Base-by-base conservation (phyloP, 2,113 vertebrate genomes). In the Mustela lutreola region DNA sequence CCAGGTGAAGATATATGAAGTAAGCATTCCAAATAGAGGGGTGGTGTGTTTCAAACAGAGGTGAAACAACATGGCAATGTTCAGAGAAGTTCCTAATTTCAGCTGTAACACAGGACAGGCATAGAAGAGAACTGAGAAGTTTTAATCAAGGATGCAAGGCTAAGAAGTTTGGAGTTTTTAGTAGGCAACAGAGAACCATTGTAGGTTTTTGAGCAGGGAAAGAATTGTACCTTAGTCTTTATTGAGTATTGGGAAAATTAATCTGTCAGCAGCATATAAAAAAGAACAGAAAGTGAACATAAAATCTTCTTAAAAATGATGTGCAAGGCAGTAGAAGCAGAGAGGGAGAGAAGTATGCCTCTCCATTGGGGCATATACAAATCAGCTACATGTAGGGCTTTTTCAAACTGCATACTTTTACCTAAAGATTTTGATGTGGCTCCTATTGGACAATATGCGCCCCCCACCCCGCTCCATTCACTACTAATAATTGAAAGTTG, bases 211-310 rank as follows among this genome's bases (percentile, higher is more conserved):
- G 48, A 93, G 50, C 36, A 79, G 28, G 24, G 45, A 60, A 95
- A 92, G 45, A 79, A 73, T 65, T 76, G 4, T 70, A 84, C 80
- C 36, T 89, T 79, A 81, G 67, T 94, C n/a, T 94, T 96, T n/a
- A 63, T 21, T 42, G n/a, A 91, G 33, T 84, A 89, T 96, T n/a
- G 73, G 92, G 89, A 93, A 71, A 86, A 83, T 82, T 63, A 92
- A 93, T 76, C 78, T 85, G 12, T 50, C 76, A 89, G 39, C 26
- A 91, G 26, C 58, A 86, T 22, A 73, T 33, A 79, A 56, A 63
- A 96, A 89, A 75, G 24, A 45, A 88, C 14, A 60, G 76, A 88
- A 91, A 45, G 7, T 48, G 39, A 73, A 48, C 28, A 89, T 62
- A 96, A 91, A 92, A 48, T 15, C 73, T 92, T 45, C 71, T 94